Evolutionary conservation across 2,113 vertebrate species (phyloP), one percentile per base, ranked within the genome.

Genomic region (Gracilinanus agilis): DNA sequence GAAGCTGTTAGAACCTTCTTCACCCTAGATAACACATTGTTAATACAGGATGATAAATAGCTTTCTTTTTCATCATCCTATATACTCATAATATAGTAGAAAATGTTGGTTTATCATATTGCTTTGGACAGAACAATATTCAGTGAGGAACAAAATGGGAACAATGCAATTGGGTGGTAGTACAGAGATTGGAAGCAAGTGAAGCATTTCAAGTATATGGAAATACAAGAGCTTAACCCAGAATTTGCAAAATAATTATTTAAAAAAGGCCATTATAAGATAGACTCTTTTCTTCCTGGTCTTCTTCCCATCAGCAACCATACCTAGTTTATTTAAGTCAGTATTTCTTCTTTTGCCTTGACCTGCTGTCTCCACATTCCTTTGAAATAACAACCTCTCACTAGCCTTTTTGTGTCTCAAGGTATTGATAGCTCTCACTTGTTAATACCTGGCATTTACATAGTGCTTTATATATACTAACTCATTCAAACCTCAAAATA

Each of bases 51-150:
- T 55, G 67, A 93, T 61, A 94, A 91, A 12, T 40, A 95, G 53
- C 19, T 9, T 90, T 44, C 49, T 88, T 96, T 94, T 53, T 95
- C 49, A 95, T 53, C 55, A 92, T 2, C 5, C 95, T 95, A 92
- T 7, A 90, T 53, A 88, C 53, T 93, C 53, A 10, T 16, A 91
- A 89, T 54, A 94, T 21, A 92, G 19, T 83, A 40, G 93, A 93
- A 95, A 75, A 6, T 88, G n/a, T 40, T 34, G 11, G 0, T n/a
- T 89, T 94, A 92, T 92, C 21, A 83, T 91, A 54, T 94, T 90
- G 29, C 24, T 93, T 97, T 91, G 23, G 24, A 53, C 67, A 93
- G 24, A 34, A 10, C 7, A 55, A 92, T 92, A 88, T 24, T 75
- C 34, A n/a, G 10, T 16, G 3, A 67, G 61, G 13, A 89, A 19